Evolutionary conservation across 2,797 vertebrate species (phyloP).

Genomic region (Apogon hyalosoma): DNA sequence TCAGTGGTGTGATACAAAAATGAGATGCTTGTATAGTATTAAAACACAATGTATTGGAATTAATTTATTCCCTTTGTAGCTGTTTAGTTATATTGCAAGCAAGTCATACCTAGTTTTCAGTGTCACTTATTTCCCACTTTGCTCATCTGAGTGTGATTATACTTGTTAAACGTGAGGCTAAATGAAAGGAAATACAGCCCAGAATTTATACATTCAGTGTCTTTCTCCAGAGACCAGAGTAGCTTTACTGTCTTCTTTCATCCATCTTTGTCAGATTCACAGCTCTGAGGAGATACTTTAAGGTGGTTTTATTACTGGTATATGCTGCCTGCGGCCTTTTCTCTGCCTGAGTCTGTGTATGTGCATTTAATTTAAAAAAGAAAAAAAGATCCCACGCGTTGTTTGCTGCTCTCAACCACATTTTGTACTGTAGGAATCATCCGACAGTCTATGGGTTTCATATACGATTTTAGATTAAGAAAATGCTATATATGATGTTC

Average conservation of each 20-base stretch:
- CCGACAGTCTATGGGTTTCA: conserved; percentile 59
- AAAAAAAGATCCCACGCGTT: conserved; percentile 6
- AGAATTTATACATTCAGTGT: conserved; percentile 31
- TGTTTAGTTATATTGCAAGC: conserved; percentile 49
- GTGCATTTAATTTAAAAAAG: conserved; percentile 67
- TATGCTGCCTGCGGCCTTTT: conserved; percentile 36
- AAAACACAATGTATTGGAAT: conserved; percentile 44
- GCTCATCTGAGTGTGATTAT: conserved; percentile 47
- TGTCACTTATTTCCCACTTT: conserved; percentile 27
- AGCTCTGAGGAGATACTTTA: conserved; percentile 40
- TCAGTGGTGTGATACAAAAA: conserved; percentile 31
- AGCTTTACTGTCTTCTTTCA: conserved; percentile 43
- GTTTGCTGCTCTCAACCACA: conserved; percentile 28
- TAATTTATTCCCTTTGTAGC: conserved; percentile 47
- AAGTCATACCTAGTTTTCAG: conserved; percentile 24
- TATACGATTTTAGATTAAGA: conserved; percentile 71
- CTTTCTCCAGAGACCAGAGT: conserved; percentile 34
- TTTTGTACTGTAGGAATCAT: conserved; percentile 53
- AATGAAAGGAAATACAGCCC: conserved; percentile 42
- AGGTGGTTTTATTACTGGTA: conserved; percentile 59
- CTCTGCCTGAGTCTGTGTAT: conserved; percentile 19
- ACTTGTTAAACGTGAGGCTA: conserved; percentile 39
- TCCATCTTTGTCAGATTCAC: conserved; percentile 43
- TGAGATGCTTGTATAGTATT: conserved; percentile 42
- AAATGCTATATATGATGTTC: conserved; percentile 62